phyloP scores from a whole-genome alignment of 2,888 invertebrate species.

The Drosophila atripex region DNA sequence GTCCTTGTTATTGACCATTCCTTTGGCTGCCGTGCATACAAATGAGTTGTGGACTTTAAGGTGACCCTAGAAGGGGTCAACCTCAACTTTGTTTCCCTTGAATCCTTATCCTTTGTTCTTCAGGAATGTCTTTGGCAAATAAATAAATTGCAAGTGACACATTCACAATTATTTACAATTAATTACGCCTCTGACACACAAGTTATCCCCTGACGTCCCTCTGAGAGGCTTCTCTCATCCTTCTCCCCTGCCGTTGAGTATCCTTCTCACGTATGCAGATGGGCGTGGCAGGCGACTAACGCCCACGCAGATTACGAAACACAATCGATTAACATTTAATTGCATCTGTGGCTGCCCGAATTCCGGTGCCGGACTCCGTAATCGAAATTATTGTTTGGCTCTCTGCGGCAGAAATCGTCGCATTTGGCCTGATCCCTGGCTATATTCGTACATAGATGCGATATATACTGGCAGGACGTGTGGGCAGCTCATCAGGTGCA shows the following conservation, averaged over 20 bases:
- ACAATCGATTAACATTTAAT: constrained; percentile 77
- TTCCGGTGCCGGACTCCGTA: constrained; percentile 44
- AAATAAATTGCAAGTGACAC: constrained; percentile 75
- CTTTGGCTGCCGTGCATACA: constrained; percentile 11
- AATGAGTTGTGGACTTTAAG: constrained; percentile 22
- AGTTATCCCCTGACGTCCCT: constrained; percentile 4
- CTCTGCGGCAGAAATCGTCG: constrained; percentile 20
- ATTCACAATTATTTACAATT: constrained; percentile 74
- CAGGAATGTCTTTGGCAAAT: constrained; percentile 48
- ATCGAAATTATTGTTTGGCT: constrained; percentile 63
- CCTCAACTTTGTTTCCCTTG: not conserved
- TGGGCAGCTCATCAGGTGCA: constrained; percentile 14
- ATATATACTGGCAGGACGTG: not conserved
- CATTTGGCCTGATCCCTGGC: constrained; percentile 13
- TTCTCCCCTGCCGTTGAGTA: constrained; percentile 35
- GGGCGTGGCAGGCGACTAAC: constrained; percentile 24
- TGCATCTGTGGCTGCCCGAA: constrained; percentile 57
- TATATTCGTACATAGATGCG: constrained; percentile 31
- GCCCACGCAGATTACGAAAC: constrained; percentile 37
- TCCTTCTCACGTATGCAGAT: constrained; percentile 35
- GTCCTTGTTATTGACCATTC: constrained; percentile 13
- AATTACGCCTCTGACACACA: constrained; percentile 62
- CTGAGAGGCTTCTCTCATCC: not conserved
- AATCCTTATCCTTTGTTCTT: constrained; percentile 30
- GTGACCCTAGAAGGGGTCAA: constrained; percentile 11